Base-by-base conservation (phyloP, 2,113 vertebrate genomes). In the Microcebus lehilahytsara region DNA sequence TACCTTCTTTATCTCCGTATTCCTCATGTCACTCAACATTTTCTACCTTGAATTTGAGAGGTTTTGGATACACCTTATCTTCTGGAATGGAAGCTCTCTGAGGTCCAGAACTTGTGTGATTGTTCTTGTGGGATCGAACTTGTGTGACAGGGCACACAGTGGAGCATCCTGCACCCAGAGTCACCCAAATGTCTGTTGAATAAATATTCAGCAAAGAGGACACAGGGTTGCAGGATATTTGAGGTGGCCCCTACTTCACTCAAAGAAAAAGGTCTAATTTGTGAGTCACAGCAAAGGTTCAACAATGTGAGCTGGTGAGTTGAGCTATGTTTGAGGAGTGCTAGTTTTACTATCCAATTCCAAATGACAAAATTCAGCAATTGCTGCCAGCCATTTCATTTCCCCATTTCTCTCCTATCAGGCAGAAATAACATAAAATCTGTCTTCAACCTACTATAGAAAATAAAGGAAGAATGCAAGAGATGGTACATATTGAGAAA, bases 371-470 rank as follows among this genome's bases (percentile, higher is more conserved):
- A 74, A 53, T 49, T 58, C 49, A 49, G 37, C 0, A 2, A 42
- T 2, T 71, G 17, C 83, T 84, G 42, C 80, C 69, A 88, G 11
- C 58, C 46, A 22, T 53, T 78, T 93, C 9, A 51, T 40, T 80
- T 62, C 23, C 8, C 66, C 66, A 40, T 72, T 85, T 71, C 49
- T 93, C 86, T 81, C 27, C 56, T 92, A 84, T n/a, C 42, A 75
- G 49, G 56, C 14, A 80, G 40, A 95, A 95, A 96, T 49, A 71
- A 53, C 42, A 83, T 32, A 87, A 95, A 93, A 87, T 81, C n/a
- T 89, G 46, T 87, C 92, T 95, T 60, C 60, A 67, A 72, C 20
- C 51, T 62, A 40, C 69, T 75, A 62, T 30, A 62, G 37, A 62
- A 88, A 92, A 87, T 77, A 67, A 92, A 93, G 23, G 27, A 46